Evolutionary conservation across 1,140 invertebrate species (phyloP), one percentile per base, ranked within the genome.

Genomic region (Belonocnema kinseyi): DNA sequence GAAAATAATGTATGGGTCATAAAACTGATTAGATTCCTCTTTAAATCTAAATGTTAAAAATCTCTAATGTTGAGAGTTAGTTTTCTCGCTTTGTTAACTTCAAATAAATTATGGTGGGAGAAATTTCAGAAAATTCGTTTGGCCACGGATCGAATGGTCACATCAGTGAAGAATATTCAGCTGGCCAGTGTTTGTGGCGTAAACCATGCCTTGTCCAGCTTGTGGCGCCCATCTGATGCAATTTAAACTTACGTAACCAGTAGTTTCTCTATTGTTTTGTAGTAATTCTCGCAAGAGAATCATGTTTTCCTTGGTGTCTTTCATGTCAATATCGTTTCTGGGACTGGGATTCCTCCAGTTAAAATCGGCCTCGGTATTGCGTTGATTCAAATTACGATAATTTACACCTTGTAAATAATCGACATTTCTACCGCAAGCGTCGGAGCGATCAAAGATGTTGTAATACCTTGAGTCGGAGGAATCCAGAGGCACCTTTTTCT

Each of bases 161-260:
- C 61, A 66, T 66, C 40, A 66, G 61, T 90, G 85, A 12, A 96
- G 92, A 83, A 97, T 94, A 82, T 94, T 94, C 13, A 97, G 92
- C 85, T 96, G 94, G 72, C 97, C 97, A 56, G 94, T 95, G 85
- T 96, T 97, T 54, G 96, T 97, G 3, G 96, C 96, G 90, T 96
- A 97, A 50, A 97, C 95, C 72, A 97, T 92, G 1, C 96, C 96
- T 87, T 96, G 95, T 0, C 97, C 96, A 14, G 96, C 93, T 40
- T 94, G 93, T 0, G 96, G 96, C 17, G 96, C 93, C 96, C 96
- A 97, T 72, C 95, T 92, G 50, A 97, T 95, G 82, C 96, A 97
- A 92, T 97, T 97, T 12, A 97, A 91, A 87, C 95, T 96, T 73
- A 93, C 94, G 83, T 92, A 93, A 73, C 91, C 93, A 26, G 93